Base-by-base conservation (phyloP, 2,113 vertebrate genomes). In the Tyrannus savana region DNA sequence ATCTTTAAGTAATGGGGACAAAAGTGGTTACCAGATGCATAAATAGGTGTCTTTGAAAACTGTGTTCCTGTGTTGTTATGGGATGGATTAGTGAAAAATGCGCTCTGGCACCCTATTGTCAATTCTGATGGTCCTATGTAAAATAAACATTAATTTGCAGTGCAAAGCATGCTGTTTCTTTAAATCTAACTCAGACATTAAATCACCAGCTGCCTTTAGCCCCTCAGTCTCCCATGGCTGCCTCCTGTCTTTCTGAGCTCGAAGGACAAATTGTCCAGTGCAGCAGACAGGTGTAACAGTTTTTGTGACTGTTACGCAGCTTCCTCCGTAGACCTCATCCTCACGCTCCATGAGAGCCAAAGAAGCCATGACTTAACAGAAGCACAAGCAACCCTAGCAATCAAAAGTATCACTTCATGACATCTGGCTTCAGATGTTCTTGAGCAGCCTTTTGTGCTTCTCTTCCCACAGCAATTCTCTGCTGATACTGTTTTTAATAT, bases 81-180 rank as follows among this genome's bases (percentile, higher is more conserved):
- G 89, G n/a, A 68, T 85, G 73, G 90, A 44, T 68, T 42, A 78
- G 90, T 60, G 74, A 91, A 89, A 89, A 68, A 53, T 71, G 58
- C 13, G 11, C 56, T 69, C 76, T 41, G 52, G 49, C 69, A 81
- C 50, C 37, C 59, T 81, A 0, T 68, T 72, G 66, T 84, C 2
- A 2, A 33, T 82, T 76, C 56, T 67, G 77, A 62, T 87, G 88
- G 75, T 96, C 94, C 79, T 76, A 60, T 94, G 81, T 74, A 87
- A 89, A 97, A 96, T 94, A 96, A 97, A 96, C 41, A 21, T 47
- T 93, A 84, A 55, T 78, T 96, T 97, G 87, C 88, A 82, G 83
- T 69, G 79, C 89, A 83, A 96, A 79, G 79, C 33, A 75, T 88
- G 91, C 77, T 2, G 8, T 89, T 91, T 84, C 6, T 59, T 97